Conservation (phyloP, 2,888 invertebrate genomes). For the Eristalis arbustorum region DNA sequence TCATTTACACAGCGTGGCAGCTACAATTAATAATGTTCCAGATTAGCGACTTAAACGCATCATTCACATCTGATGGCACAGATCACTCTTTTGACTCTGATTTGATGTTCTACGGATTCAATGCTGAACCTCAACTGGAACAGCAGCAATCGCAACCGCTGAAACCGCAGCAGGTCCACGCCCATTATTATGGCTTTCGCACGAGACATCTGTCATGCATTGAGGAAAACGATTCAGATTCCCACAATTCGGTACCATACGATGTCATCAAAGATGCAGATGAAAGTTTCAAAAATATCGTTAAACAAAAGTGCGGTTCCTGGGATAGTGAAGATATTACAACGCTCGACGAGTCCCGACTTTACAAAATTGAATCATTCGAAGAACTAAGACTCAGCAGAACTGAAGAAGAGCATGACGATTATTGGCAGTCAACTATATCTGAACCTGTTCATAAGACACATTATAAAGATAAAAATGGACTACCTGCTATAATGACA, state of each 20-base stretch:
- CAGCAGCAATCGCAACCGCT: constrained; percentile 28
- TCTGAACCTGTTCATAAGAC: constrained; percentile 71
- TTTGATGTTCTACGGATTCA: constrained; percentile 72
- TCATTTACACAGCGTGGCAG: constrained; percentile 18
- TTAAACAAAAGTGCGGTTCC: constrained; percentile 42
- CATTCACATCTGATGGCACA: constrained; percentile 71
- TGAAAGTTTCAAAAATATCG: constrained; percentile 77
- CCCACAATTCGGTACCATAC: constrained; percentile 77
- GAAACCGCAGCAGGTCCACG: constrained; percentile 70
- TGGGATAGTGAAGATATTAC: constrained; percentile 75
- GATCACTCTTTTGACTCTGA: constrained; percentile 72
- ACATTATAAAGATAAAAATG: constrained; percentile 60
- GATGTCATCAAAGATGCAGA: constrained; percentile 78
- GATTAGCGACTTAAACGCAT: constrained; percentile 72
- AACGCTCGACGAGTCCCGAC: constrained; percentile 78
- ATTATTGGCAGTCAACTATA: constrained; percentile 74
- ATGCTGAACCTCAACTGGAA: constrained; percentile 63
- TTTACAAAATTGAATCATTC: constrained; percentile 77
- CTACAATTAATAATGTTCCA: constrained; percentile 42
- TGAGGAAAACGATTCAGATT: constrained; percentile 79
- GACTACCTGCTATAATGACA: constrained; percentile 78
- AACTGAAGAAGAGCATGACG: constrained; percentile 73
- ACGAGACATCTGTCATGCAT: constrained; percentile 79
- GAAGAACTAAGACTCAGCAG: constrained; percentile 76
- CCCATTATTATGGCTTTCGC: constrained; percentile 76